Conservation (phyloP, 2,797 vertebrate genomes). For the Nyctalus aviator region DNA sequence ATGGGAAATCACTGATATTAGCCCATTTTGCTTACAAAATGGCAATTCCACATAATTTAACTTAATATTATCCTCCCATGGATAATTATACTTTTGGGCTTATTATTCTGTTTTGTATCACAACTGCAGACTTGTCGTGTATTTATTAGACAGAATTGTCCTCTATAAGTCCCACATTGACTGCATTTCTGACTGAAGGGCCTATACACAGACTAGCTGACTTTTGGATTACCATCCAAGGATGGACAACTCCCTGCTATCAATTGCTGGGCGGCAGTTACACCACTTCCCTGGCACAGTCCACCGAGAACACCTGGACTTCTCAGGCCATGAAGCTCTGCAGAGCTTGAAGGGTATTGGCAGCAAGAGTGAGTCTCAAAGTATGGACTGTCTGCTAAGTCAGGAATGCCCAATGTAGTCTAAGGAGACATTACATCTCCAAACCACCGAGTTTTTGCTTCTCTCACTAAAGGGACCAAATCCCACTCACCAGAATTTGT, state of each 20-base stretch:
- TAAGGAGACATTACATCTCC: not conserved
- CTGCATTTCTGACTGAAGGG: not conserved
- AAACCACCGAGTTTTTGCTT: not conserved
- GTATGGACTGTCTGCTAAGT: not conserved
- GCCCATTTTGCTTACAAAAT: slow-evolving; percentile 16
- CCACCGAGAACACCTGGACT: not conserved
- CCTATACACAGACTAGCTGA: not conserved
- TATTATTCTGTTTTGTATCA: not conserved
- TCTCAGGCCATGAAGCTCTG: not conserved
- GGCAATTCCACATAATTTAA: slow-evolving; percentile 9
- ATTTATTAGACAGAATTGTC: not conserved
- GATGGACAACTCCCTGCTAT: not conserved
- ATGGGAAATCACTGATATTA: slow-evolving; percentile 11
- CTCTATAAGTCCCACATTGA: not conserved
- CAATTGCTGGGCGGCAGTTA: not conserved
- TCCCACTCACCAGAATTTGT: not conserved
- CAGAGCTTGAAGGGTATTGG: not conserved
- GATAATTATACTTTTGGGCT: not conserved
- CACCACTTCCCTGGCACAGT: not conserved
- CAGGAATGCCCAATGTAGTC: not conserved
- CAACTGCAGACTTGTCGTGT: not conserved
- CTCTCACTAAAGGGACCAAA: not conserved
- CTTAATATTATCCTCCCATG: not conserved
- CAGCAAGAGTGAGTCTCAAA: not conserved
- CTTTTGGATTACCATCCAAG: not conserved